Conservation (phyloP, 1,140 invertebrate genomes). For the Anagrus nilaparvatae region DNA sequence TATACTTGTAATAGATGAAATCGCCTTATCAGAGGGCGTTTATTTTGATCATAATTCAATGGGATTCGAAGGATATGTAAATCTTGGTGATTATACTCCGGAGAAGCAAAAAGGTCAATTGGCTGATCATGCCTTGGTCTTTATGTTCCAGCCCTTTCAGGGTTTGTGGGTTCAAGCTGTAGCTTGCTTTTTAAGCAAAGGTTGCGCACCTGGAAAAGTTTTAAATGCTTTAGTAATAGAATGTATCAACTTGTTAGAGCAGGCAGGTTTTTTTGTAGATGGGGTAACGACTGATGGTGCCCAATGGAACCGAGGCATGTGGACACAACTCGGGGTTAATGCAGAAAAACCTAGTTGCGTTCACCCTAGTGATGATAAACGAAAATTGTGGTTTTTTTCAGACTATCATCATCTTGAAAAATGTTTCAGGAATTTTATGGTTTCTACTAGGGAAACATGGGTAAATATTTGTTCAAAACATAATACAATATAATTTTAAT, state of each 20-base stretch:
- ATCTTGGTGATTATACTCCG: slow-evolving; percentile 23
- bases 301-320: slow-evolving; percentile 18
- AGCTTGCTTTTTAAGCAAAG: slow-evolving; percentile 21
- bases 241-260: slow-evolving; percentile 15
- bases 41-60: too few relatives aligned
- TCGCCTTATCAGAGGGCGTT: too few relatives aligned
- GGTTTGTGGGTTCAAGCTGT: slow-evolving; percentile 21
- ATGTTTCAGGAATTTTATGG: slow-evolving; percentile 13
- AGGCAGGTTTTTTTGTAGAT: slow-evolving; percentile 16
- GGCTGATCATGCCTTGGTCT: slow-evolving; percentile 23
- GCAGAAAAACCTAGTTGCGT: slow-evolving; percentile 2
- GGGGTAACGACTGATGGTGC: slow-evolving; percentile 17
- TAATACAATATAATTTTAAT: not conserved
- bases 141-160: slow-evolving; percentile 26
- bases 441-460: not conserved
- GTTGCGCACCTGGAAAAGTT: slow-evolving; percentile 15
- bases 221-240: slow-evolving; percentile 23
- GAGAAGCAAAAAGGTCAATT: slow-evolving; percentile 14
- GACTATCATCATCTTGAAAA: slow-evolving; percentile 18
- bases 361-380: slow-evolving; percentile 11
- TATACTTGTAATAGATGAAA: too few relatives aligned
- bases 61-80: slow-evolving; percentile 17
- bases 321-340: slow-evolving; percentile 15
- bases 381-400: slow-evolving; percentile 16
- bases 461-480: not conserved